phyloP scores from a whole-genome alignment of 2,113 vertebrate genomes.

The Tupaia chinensis region DNA sequence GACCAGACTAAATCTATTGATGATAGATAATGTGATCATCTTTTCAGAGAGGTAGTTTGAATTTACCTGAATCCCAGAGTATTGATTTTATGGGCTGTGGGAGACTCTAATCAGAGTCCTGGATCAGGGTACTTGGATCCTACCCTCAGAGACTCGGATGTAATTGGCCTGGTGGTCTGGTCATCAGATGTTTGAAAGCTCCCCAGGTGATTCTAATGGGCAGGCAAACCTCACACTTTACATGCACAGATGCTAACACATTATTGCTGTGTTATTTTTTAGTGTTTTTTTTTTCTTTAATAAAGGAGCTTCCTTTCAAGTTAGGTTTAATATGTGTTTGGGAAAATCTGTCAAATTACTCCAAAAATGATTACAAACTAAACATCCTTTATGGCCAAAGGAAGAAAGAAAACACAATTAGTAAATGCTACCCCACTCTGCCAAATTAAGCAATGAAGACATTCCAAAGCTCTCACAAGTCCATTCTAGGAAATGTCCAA shows the following conservation, averaged over 20 bases:
- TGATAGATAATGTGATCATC: not conserved
- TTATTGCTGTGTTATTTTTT: not conserved
- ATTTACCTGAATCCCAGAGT: not conserved
- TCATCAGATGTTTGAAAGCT: not conserved
- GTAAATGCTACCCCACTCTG: not conserved
- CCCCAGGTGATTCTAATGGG: not conserved
- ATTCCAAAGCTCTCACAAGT: not conserved
- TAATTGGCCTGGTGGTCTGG: not conserved
- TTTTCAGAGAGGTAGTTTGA: constrained; percentile 36
- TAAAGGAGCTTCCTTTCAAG: not conserved
- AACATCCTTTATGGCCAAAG: not conserved
- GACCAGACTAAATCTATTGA: not conserved
- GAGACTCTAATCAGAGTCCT: not conserved
- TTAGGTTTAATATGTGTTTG: not conserved
- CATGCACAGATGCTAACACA: not conserved
- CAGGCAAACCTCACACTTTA: not conserved
- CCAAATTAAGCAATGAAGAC: not conserved
- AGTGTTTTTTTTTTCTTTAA: not conserved
- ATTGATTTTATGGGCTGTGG: not conserved
- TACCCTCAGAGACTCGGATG: not conserved
- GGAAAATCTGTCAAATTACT: not conserved
- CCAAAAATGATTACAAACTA: constrained; percentile 30
- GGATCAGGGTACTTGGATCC: not conserved
- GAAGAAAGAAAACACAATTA: not conserved
- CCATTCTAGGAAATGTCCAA: not conserved